Conservation (phyloP, 2,797 vertebrate genomes). For the Scyliorhinus canicula region DNA sequence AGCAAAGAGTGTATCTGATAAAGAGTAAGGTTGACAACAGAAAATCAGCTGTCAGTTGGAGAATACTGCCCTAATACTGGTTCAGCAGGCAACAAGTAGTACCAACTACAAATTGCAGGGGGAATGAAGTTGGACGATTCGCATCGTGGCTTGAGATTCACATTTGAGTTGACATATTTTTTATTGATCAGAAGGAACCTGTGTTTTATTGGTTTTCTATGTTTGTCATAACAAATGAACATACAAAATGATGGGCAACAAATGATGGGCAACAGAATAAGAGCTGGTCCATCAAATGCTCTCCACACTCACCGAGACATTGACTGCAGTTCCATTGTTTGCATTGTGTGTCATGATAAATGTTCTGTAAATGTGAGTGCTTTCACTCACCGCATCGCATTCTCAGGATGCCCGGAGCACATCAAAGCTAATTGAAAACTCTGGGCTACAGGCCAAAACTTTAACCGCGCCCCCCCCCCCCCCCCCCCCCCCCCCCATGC, state of each 20-base stretch:
- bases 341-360: background rate
- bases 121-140: background rate
- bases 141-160: background rate
- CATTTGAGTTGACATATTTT: too few species aligned
- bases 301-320: background rate
- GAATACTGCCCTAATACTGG: background rate
- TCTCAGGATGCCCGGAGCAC: background rate
- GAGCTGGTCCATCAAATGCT: background rate
- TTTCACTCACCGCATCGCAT: background rate
- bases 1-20: constrained; percentile 43
- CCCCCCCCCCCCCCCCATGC: too few species aligned
- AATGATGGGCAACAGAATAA: background rate
- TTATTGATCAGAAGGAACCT: background rate
- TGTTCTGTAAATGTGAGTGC: background rate
- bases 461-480: too few species aligned
- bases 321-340: background rate
- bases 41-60: constrained; percentile 27
- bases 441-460: background rate
- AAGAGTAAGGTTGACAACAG: constrained; percentile 39
- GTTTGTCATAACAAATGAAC: background rate
- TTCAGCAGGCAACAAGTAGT: background rate
- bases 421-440: background rate
- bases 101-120: background rate
- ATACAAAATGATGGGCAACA: background rate
- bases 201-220: background rate